Evolutionary conservation across 2,797 vertebrate species (phyloP).

Genomic region (Sebastes minor): DNA sequence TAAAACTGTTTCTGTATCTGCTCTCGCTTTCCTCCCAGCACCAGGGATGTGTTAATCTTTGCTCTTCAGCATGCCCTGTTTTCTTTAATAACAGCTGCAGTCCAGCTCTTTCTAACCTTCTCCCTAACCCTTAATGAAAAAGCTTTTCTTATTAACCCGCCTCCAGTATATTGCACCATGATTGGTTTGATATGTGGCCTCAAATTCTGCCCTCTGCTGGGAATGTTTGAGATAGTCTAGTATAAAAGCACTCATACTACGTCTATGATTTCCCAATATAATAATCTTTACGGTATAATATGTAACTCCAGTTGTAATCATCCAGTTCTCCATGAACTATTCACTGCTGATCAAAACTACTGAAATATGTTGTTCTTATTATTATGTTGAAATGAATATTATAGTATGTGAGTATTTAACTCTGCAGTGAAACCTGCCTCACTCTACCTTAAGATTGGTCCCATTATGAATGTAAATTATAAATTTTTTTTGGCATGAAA

Average conservation of each 20-base stretch:
- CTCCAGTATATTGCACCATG: slow-evolving; percentile 63
- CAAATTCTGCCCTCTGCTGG: slow-evolving; percentile 5
- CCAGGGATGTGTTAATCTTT: slow-evolving; percentile 40
- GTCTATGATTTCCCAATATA: neutral
- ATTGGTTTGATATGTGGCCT: slow-evolving; percentile 74
- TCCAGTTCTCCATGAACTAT: neutral
- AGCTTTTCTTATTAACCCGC: slow-evolving; percentile 51
- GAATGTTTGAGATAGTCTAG: neutral
- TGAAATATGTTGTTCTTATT: neutral
- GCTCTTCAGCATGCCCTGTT: slow-evolving; percentile 67
- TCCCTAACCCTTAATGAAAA: slow-evolving; percentile 5
- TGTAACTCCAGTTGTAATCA: neutral
- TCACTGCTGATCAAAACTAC: neutral
- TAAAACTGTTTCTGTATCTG: slow-evolving; percentile 61
- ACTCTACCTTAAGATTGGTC: neutral
- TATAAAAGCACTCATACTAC: neutral
- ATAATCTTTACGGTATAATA: neutral
- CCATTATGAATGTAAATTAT: neutral
- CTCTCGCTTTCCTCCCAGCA: slow-evolving; percentile 57
- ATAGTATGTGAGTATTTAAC: neutral
- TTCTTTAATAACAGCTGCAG: slow-evolving; percentile 61
- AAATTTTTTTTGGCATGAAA: neutral
- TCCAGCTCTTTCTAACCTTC: slow-evolving; percentile 44
- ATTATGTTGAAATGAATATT: neutral
- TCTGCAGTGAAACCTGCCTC: neutral